Evolutionary conservation across 2,888 invertebrate species (phyloP).

Genomic region (Catocala nupta): DNA sequence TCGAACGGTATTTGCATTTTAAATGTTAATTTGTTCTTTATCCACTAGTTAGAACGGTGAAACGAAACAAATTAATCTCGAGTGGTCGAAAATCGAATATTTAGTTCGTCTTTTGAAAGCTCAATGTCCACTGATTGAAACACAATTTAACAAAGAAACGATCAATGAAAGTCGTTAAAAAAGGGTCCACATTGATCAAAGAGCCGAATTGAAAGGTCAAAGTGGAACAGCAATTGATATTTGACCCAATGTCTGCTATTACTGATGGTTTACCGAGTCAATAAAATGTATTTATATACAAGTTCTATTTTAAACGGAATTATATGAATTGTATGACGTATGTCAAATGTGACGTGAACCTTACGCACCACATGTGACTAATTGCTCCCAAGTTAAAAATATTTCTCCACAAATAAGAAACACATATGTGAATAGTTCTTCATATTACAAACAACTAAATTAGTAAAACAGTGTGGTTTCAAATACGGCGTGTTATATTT

Average conservation of each 20-base stretch:
- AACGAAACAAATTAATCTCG: slow-evolving; percentile 29
- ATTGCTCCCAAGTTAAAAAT: slow-evolving; percentile 52
- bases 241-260: slow-evolving; percentile 48
- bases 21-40: slow-evolving; percentile 28
- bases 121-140: slow-evolving; percentile 49
- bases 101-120: slow-evolving; percentile 20
- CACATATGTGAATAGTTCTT: slow-evolving; percentile 45
- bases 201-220: slow-evolving; percentile 62
- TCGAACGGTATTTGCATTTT: slow-evolving; percentile 42
- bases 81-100: slow-evolving; percentile 27
- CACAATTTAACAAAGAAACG: slow-evolving; percentile 53
- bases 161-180: slow-evolving; percentile 56
- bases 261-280: slow-evolving; percentile 11
- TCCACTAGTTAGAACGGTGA: slow-evolving; percentile 18
- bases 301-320: slow-evolving; percentile 22
- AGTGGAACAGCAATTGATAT: slow-evolving; percentile 58
- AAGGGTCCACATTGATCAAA: slow-evolving; percentile 51
- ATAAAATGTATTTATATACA: slow-evolving; percentile 16
- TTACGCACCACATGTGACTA: slow-evolving; percentile 51
- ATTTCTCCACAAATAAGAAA: slow-evolving; percentile 38
- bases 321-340: slow-evolving; percentile 26
- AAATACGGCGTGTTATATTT: slow-evolving; percentile 10
- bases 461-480: slow-evolving; percentile 21
- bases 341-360: slow-evolving; percentile 25
- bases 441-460: slow-evolving; percentile 44